Conservation (phyloP, 1,140 invertebrate species). For the Bombus balteatus region DNA sequence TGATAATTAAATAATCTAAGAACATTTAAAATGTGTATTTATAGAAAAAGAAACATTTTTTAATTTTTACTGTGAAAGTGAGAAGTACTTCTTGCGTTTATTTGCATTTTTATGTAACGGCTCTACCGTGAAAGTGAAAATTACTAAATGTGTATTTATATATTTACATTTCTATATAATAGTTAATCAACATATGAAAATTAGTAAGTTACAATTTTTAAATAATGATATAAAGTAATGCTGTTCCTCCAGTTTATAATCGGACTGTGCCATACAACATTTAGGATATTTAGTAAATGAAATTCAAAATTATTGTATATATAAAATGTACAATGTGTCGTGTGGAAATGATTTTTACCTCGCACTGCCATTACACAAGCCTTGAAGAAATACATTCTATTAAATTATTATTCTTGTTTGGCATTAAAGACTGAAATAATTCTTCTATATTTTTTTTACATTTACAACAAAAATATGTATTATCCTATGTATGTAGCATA, state of each 20-base stretch:
- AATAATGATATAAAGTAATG: conserved; percentile 7
- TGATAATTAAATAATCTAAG: conserved; percentile 18
- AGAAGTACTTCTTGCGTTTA: conserved; percentile 12
- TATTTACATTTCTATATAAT: conserved; percentile 28
- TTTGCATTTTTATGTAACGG: conserved; percentile 17
- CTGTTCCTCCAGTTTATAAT: conserved; percentile 35
- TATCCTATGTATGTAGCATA: conserved; percentile 58
- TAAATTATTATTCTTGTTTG: conserved; percentile 72
- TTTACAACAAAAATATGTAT: conserved; percentile 62
- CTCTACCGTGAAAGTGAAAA: not conserved
- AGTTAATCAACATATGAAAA: conserved; percentile 18
- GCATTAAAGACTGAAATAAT: conserved; percentile 78
- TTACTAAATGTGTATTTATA: conserved; percentile 13
- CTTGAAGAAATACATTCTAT: conserved; percentile 64
- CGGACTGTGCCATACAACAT: conserved; percentile 36
- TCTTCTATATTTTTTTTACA: conserved; percentile 78
- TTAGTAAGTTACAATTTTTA: conserved; percentile 12
- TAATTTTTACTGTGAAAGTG: not conserved
- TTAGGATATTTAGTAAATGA: conserved; percentile 7
- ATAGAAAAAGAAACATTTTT: not conserved
- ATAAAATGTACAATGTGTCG: conserved; percentile 19
- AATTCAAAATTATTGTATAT: conserved; percentile 34
- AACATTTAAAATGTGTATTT: conserved; percentile 26
- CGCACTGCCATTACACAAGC: conserved; percentile 65
- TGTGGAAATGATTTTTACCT: conserved; percentile 57